These are phyloP conservation scores for Drosophila kambysellisi DNA, from an alignment of 2,888 invertebrate species.

Conservation along the genomic window DNA sequence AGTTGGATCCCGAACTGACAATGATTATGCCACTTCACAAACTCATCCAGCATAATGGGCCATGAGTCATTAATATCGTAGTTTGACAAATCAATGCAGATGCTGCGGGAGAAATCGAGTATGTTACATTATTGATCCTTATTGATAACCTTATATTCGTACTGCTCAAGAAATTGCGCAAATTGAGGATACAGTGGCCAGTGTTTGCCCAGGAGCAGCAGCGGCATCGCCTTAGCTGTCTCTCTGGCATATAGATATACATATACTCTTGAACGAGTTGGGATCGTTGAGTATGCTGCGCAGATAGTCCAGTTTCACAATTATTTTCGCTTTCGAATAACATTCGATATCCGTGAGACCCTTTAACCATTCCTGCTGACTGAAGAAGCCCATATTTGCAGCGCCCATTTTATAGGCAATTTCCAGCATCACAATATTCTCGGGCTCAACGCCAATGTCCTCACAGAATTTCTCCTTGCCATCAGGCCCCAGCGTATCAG, in stretches of 20 bases:
- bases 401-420: slow-evolving; percentile 98
- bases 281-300: slow-evolving; percentile 93
- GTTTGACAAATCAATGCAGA: slow-evolving; percentile 92
- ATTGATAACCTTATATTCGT: slow-evolving; percentile 96
- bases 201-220: slow-evolving; percentile 93
- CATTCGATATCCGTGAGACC: slow-evolving; percentile 93
- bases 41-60: slow-evolving; percentile 98
- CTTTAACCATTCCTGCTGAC: slow-evolving; percentile 95
- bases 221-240: slow-evolving; percentile 94
- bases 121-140: slow-evolving; percentile 98
- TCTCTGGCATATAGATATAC: slow-evolving; percentile 93
- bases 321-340: slow-evolving; percentile 93
- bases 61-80: slow-evolving; percentile 98
- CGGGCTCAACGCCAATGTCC: slow-evolving; percentile 96
- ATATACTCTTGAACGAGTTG: slow-evolving; percentile 95
- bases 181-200: slow-evolving; percentile 94
- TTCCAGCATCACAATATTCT: slow-evolving; percentile 97
- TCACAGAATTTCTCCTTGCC: slow-evolving; percentile 98
- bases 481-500: slow-evolving; percentile 94
- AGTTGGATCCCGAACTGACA: slow-evolving; percentile 80
- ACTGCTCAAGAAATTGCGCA: slow-evolving; percentile 94
- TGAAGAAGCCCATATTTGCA: slow-evolving; percentile 98
- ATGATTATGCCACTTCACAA: slow-evolving; percentile 90
- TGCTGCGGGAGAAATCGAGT: slow-evolving; percentile 96
- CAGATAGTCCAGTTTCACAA: slow-evolving; percentile 94